Percentiles rank a stretch among this genome's conserved stretches.
Conservation (phyloP, 2,888 invertebrate species). For the Chymomyza caudatula region DNA sequence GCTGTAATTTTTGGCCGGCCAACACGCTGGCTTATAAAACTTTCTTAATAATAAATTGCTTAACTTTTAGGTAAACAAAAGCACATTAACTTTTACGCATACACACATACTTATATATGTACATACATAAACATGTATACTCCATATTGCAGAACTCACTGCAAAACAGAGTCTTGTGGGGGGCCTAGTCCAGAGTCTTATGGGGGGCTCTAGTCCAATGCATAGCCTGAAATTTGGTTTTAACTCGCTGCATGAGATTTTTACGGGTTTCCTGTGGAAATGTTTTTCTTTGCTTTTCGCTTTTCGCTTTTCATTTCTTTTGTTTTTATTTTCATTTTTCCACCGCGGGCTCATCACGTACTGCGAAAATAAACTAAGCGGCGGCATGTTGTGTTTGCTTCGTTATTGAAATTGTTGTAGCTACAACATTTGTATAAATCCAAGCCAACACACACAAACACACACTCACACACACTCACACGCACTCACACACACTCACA, state of each 20-base stretch:
- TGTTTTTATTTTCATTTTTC: not conserved
- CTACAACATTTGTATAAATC: not conserved
- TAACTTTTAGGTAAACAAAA: constrained; percentile 67
- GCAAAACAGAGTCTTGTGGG: too few relatives aligned
- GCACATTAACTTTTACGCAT: constrained; percentile 33
- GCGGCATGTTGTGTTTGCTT: not conserved
- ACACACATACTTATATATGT: not conserved
- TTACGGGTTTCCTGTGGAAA: not conserved
- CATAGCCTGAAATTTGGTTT: constrained; percentile 26
- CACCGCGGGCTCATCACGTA: constrained; percentile 46
- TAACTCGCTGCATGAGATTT: constrained; percentile 19
- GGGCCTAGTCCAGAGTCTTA: too few relatives aligned
- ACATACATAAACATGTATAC: not conserved
- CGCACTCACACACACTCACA: not conserved
- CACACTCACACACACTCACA: not conserved
- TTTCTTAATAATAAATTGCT: constrained; percentile 69
- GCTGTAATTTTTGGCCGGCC: not conserved
- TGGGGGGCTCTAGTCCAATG: too few relatives aligned
- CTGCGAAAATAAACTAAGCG: constrained; percentile 6
- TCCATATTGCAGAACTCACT: too few relatives aligned
- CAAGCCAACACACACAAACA: not conserved
- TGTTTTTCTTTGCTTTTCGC: not conserved
- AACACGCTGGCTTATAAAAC: constrained; percentile 31
- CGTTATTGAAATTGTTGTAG: constrained; percentile 24
- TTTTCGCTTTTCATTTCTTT: not conserved